Evolutionary conservation across 37 sponge, comb jelly and placozoan species (phyloP).

Genomic region (Axinella damicornis): DNA sequence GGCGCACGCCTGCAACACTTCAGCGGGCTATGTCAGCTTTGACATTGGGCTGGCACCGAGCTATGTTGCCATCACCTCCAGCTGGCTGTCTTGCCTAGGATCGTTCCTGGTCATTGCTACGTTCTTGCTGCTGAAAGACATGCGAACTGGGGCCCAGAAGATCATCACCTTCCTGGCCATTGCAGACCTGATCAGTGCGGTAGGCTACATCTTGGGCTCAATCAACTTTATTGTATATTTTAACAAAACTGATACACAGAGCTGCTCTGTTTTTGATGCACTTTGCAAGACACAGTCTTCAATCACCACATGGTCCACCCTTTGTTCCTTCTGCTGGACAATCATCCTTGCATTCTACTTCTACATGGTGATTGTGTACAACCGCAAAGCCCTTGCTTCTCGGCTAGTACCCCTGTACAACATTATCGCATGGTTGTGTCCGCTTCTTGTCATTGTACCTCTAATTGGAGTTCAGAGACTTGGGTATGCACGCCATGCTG

Average conservation of each 20-base stretch:
- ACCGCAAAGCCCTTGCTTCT: not conserved
- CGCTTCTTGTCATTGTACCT: conserved; percentile 19
- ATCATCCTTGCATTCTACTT: conserved; percentile 51
- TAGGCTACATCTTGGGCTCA: conserved; percentile 37
- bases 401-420: conserved; percentile 38
- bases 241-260: not conserved
- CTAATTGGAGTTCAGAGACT: not conserved
- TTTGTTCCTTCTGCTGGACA: conserved; percentile 56
- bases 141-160: conserved; percentile 16
- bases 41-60: conserved; percentile 31
- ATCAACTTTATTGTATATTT: not conserved
- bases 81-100: conserved; percentile 37
- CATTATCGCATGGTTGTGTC: conserved; percentile 44
- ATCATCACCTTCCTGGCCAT: conserved; percentile 42
- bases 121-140: conserved; percentile 21
- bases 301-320: conserved; percentile 24
- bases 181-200: conserved; percentile 50
- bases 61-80: conserved; percentile 55
- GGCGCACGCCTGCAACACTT: too few relatives aligned
- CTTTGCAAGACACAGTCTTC: conserved; percentile 44
- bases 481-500: conserved; percentile 15
- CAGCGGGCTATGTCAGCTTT: not conserved
- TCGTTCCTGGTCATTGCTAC: conserved; percentile 20
- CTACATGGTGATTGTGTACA: conserved; percentile 27
- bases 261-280: not conserved